A percentile compares a stretch with the other conserved stretches of the same genome.
Conservation (phyloP, 1,140 invertebrate genomes). For the Heliconius hewitsoni region DNA sequence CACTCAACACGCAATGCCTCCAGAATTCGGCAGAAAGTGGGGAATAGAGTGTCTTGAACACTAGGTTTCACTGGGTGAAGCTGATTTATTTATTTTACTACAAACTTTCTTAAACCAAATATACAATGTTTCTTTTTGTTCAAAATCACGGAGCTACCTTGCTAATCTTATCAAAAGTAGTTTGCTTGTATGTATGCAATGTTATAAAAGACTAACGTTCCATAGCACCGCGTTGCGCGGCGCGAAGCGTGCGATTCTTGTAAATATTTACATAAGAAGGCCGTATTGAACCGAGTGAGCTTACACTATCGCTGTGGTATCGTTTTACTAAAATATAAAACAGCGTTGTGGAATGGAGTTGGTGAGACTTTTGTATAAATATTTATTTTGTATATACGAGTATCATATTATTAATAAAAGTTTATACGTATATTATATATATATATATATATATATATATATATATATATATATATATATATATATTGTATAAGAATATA, state of each 20-base stretch:
- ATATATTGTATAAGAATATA: too few species aligned
- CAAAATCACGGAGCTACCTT: not conserved
- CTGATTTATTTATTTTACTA: too few species aligned
- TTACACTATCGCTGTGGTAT: conserved; percentile 6
- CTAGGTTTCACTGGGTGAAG: too few species aligned
- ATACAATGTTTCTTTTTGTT: not conserved
- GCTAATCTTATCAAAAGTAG: not conserved
- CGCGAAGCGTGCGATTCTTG: conserved; percentile 15
- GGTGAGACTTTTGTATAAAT: not conserved
- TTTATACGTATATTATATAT: too few species aligned
- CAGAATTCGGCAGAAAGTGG: too few species aligned
- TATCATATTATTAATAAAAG: too few species aligned
- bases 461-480: too few species aligned
- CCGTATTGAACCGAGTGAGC: conserved; percentile 7
- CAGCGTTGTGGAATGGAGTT: not conserved
- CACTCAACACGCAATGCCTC: too few species aligned
- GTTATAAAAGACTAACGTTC: not conserved
- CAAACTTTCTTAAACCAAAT: too few species aligned
- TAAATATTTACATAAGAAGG: conserved; percentile 20
- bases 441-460: too few species aligned
- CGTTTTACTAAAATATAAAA: conserved; percentile 12
- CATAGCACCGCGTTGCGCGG: not conserved
- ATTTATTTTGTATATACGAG: too few species aligned
- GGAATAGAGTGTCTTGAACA: too few species aligned
- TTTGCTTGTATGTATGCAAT: not conserved